A percentile compares a stretch with the other conserved stretches of the same genome.
These are phyloP conservation scores for Andrena flavipes DNA, from an alignment of 2,888 invertebrate genomes.

Conservation along the genomic window DNA sequence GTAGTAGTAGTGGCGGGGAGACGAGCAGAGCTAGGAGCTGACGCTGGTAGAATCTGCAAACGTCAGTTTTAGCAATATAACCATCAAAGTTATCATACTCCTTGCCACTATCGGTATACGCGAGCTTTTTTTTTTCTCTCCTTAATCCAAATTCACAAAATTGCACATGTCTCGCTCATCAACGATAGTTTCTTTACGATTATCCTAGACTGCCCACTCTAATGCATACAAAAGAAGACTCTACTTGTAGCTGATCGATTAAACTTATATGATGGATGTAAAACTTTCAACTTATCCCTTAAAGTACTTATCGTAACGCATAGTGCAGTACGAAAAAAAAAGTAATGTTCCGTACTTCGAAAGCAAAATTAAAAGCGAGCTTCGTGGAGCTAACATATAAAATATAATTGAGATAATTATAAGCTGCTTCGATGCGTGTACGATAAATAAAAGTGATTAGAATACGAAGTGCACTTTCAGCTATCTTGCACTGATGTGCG, in stretches of 20 bases:
- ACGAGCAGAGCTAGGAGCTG: constrained; percentile 84
- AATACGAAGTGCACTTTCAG: constrained; percentile 37
- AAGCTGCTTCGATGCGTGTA: constrained; percentile 61
- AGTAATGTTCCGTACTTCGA: not conserved
- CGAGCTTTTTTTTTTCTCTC: constrained; percentile 45
- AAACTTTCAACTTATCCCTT: constrained; percentile 44
- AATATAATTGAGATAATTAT: constrained; percentile 21
- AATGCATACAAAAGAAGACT: constrained; percentile 68
- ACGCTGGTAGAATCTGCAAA: constrained; percentile 85
- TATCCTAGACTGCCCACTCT: constrained; percentile 80
- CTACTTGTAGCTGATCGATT: constrained; percentile 65
- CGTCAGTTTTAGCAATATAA: constrained; percentile 84
- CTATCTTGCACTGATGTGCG: constrained; percentile 35
- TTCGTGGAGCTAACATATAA: constrained; percentile 1
- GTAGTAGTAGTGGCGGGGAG: constrained; percentile 83
- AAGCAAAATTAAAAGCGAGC: constrained; percentile 36
- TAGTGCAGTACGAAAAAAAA: constrained; percentile 35
- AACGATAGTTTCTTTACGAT: constrained; percentile 43
- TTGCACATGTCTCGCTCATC: constrained; percentile 52
- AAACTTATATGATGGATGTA: constrained; percentile 68
- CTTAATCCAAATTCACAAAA: constrained; percentile 58
- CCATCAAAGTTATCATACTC: constrained; percentile 77
- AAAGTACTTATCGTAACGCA: constrained; percentile 63
- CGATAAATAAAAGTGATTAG: constrained; percentile 63
- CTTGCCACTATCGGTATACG: constrained; percentile 76